phyloP scores from a whole-genome alignment of 2,113 vertebrate species.

The Caloenas nicobarica region DNA sequence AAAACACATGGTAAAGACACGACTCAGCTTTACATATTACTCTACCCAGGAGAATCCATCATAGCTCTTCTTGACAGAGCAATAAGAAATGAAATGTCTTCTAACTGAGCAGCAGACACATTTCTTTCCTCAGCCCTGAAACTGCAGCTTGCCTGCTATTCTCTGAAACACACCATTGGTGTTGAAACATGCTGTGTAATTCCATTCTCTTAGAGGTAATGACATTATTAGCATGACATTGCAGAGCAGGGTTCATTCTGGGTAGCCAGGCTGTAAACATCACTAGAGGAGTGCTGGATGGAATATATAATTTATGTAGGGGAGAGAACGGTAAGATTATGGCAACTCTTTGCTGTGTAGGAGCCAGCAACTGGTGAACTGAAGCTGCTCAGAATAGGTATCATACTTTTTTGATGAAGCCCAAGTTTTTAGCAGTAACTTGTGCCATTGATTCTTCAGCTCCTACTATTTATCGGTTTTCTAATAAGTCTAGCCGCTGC shows the following conservation, averaged over 20 bases:
- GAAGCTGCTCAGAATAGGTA: not conserved
- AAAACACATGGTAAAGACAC: not conserved
- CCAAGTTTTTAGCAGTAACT: not conserved
- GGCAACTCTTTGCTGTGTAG: not conserved
- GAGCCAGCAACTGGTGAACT: not conserved
- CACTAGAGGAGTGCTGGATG: not conserved
- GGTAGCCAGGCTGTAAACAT: not conserved
- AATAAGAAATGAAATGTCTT: not conserved
- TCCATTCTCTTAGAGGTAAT: slow-evolving; percentile 25
- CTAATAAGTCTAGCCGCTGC: not conserved
- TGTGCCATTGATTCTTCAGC: not conserved
- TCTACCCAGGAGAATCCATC: not conserved
- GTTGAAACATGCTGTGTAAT: slow-evolving; percentile 20
- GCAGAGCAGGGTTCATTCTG: not conserved
- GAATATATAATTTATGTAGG: not conserved
- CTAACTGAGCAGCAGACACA: not conserved
- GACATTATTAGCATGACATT: slow-evolving; percentile 20
- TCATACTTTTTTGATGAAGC: not conserved
- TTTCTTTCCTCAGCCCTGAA: not conserved
- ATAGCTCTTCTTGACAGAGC: not conserved
- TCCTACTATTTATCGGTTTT: not conserved
- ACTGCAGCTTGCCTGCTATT: not conserved
- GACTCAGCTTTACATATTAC: not conserved
- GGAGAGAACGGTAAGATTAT: not conserved
- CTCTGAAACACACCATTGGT: not conserved